Base-by-base conservation (phyloP, 2,888 invertebrate genomes). In the Nomada ferruginata region DNA sequence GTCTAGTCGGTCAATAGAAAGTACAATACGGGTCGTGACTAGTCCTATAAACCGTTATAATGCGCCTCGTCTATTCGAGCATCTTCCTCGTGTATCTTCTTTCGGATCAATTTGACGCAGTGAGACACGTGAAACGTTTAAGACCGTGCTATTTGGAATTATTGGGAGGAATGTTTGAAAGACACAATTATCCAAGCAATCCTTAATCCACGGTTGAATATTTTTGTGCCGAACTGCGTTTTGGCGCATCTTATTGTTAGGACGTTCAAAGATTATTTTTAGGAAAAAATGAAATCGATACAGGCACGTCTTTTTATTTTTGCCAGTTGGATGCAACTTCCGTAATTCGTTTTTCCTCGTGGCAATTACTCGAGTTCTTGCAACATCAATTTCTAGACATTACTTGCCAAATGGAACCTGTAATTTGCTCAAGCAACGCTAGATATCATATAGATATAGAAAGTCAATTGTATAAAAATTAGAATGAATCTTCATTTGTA, bases 1-100 rank as follows among this genome's bases (percentile, higher is more conserved):
- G 61, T 66, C 47, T 74, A 71, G 36, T 70, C 82, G 75, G 82
- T 82, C 82, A 83, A 82, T 83, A 83, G 77, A 82, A 82, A 74
- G 83, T 73, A 83, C 76, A 76, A 76, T 82, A 61, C 61, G 55
- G 75, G 81, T 66, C 81, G 70, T 71, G 77, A 70, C 82, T 61
- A 74, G 61, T 70, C 11, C 68, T 71, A 53, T 60, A 61, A 82
- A 83, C 70, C 83, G 77, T 83, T 83, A 83, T 50, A 47, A 23
- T 50, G 44, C 26, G 65, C 44, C 42, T 69, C 73, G 55, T 70
- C 77, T 63, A 23, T 69, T 73, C 72, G 64, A 52, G 9, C 53
- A 70, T 36, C 69, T 66, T 66, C 36, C 53, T 77, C 66, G 52
- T 7, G 65, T 63, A 18, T 61, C 50, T 53, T 59, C 47, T 50